Conservation (phyloP, 2,113 vertebrate species). For the Mohoua ochrocephala region DNA sequence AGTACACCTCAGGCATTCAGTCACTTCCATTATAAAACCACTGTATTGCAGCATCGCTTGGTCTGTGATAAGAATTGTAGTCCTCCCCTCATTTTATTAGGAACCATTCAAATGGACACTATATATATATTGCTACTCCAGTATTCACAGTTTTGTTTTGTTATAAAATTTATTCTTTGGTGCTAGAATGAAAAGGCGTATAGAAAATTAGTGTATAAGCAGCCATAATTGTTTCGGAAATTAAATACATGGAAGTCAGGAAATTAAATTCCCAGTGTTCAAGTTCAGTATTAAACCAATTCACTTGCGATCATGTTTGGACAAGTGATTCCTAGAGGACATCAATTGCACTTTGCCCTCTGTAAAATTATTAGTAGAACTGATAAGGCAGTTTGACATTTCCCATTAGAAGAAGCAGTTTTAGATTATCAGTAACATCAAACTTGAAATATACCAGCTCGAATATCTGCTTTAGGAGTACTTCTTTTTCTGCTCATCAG, state of each 20-base stretch:
- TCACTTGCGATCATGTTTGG: not conserved
- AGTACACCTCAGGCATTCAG: not conserved
- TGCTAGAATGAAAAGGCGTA: not conserved
- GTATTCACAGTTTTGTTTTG: not conserved
- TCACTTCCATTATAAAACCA: not conserved
- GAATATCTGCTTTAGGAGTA: not conserved
- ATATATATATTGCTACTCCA: not conserved
- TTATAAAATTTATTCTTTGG: not conserved
- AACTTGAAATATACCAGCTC: not conserved
- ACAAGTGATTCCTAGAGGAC: not conserved
- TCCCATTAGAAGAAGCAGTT: not conserved
- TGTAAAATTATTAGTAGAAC: not conserved
- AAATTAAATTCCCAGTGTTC: slow-evolving; percentile 20
- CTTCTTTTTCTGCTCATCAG: not conserved
- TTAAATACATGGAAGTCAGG: not conserved
- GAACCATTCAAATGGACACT: not conserved
- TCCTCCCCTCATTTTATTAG: not conserved
- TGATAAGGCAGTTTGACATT: not conserved
- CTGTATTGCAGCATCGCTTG: not conserved
- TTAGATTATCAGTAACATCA: not conserved
- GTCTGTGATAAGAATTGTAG: not conserved
- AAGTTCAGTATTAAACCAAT: not conserved
- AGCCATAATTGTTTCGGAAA: not conserved
- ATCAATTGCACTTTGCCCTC: not conserved
- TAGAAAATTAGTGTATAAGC: not conserved